A percentile compares a stretch with the other conserved stretches of the same genome.
Evolutionary conservation across 2,888 invertebrate genomes (phyloP).

Genomic region (Rosalia funebris): DNA sequence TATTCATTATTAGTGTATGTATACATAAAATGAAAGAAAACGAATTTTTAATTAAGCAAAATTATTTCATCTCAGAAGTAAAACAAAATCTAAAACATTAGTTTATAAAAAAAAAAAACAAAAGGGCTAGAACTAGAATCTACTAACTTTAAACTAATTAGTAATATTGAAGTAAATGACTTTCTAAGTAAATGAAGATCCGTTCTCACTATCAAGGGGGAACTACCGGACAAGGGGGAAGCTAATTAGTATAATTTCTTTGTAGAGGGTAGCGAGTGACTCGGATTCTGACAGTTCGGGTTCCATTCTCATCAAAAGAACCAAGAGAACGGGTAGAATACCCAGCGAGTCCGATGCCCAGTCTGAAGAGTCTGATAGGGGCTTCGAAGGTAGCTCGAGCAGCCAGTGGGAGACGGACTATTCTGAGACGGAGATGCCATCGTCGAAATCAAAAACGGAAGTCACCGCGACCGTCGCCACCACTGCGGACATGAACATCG

Average conservation of each 20-base stretch:
- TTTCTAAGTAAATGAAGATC: too few relatives aligned
- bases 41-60: too few relatives aligned
- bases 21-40: too few relatives aligned
- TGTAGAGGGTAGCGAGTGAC: conserved; percentile 69
- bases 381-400: conserved; percentile 41
- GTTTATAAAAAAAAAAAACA: too few relatives aligned
- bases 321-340: conserved; percentile 43
- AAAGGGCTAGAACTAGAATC: too few relatives aligned
- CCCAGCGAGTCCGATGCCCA: conserved; percentile 46
- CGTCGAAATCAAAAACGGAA: not conserved
- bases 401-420: conserved; percentile 51
- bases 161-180: too few relatives aligned
- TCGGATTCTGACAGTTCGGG: conserved; percentile 54
- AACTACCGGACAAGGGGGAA: too few relatives aligned
- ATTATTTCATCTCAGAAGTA: too few relatives aligned
- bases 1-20: too few relatives aligned
- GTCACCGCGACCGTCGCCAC: conserved; percentile 12
- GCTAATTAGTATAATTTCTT: conserved; percentile 36
- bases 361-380: conserved; percentile 35
- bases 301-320: conserved; percentile 45
- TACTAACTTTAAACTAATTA: too few relatives aligned
- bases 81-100: too few relatives aligned
- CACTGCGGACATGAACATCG: conserved; percentile 40
- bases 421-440: conserved; percentile 41
- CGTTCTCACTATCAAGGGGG: too few relatives aligned